Percentiles rank a stretch among this genome's conserved stretches.
These are phyloP conservation scores for Rhizomys pruinosus DNA, from an alignment of 2,113 vertebrate species.

Conservation along the genomic window DNA sequence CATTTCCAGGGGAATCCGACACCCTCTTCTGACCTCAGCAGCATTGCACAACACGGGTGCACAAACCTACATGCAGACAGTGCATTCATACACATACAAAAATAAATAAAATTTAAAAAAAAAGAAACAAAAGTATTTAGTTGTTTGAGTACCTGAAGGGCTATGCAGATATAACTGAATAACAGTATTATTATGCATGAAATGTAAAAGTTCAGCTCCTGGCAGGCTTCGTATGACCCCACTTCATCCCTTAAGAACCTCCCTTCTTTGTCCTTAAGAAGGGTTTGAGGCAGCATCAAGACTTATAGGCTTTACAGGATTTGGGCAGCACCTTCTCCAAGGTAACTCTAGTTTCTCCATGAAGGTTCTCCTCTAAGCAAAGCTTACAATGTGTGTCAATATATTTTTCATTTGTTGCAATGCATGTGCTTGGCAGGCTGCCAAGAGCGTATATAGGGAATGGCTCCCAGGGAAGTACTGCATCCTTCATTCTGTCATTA, in stretches of 20 bases:
- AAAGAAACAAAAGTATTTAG: background rate
- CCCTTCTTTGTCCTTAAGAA: background rate
- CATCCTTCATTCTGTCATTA: background rate
- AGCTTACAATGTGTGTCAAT: background rate
- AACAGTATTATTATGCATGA: too few relatives aligned
- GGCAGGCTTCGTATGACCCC: background rate
- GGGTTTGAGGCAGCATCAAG: background rate
- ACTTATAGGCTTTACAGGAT: background rate
- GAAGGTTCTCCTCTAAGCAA: background rate
- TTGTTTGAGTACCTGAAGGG: background rate
- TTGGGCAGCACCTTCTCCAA: background rate
- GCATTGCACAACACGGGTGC: too few relatives aligned
- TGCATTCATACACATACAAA: too few relatives aligned
- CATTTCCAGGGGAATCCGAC: too few relatives aligned
- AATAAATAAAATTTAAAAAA: too few relatives aligned
- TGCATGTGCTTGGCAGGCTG: background rate
- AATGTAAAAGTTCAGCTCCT: background rate
- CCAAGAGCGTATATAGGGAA: background rate
- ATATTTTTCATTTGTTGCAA: background rate
- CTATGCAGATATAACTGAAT: background rate
- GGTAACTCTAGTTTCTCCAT: background rate
- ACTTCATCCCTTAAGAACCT: background rate
- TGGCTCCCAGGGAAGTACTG: background rate
- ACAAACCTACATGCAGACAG: too few relatives aligned
- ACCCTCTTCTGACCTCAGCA: too few relatives aligned